These are phyloP conservation scores for Pseudorasbora parva DNA, from an alignment of 2,113 vertebrate genomes.

Conservation along the genomic window DNA sequence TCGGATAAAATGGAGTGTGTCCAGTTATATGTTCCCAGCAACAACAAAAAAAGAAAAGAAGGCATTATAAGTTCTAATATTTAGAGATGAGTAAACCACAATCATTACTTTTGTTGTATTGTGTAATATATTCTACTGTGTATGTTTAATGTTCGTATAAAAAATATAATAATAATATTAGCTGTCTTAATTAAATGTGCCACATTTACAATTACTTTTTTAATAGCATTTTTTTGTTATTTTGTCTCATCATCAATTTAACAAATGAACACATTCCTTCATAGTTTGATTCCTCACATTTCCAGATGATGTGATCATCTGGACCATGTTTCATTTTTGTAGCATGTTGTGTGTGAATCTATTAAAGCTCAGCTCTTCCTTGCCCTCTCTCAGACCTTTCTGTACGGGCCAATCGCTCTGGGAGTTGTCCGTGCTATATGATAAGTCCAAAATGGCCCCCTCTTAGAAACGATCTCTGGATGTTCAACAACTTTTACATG, in stretches of 20 bases:
- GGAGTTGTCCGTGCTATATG: conserved; percentile 30
- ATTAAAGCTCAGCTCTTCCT: conserved; percentile 5
- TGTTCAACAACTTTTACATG: conserved; percentile 53
- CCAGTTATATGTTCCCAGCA: not conserved
- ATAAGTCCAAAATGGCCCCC: conserved; percentile 18
- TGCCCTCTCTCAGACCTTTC: conserved; percentile 39
- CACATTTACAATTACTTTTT: no score
- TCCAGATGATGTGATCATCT: not conserved
- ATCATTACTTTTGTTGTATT: no score
- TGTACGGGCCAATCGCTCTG: conserved; percentile 22
- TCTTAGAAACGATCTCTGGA: conserved; percentile 11
- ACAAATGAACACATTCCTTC: not conserved
- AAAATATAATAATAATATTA: no score
- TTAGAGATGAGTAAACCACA: no score
- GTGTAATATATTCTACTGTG: no score
- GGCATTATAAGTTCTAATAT: no score
- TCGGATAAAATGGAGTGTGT: not conserved
- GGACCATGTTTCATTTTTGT: not conserved
- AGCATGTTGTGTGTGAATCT: conserved; percentile 30
- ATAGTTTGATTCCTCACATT: not conserved
- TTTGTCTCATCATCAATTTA: no score
- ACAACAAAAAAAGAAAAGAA: no score
- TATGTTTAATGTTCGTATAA: no score
- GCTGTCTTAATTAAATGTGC: no score
- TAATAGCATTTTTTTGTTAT: no score